Evolutionary conservation across 2,888 invertebrate species (phyloP).

Genomic region (Phytoseiulus persimilis): DNA sequence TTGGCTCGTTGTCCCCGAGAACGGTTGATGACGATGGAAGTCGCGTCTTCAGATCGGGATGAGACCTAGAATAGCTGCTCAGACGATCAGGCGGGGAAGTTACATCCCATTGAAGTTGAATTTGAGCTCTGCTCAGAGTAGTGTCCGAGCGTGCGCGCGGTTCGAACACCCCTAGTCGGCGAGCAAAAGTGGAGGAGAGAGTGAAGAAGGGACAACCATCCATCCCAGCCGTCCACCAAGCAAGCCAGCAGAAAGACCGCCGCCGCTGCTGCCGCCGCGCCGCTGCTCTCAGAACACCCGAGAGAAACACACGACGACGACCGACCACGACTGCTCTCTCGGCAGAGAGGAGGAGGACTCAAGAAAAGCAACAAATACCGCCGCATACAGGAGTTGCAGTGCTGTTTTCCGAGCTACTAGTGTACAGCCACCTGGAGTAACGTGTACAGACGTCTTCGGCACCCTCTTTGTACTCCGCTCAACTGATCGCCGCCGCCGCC

Average conservation of each 20-base stretch:
- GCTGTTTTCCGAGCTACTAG: background rate
- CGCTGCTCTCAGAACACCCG: background rate
- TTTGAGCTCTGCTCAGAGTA: no score
- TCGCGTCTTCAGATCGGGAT: no score
- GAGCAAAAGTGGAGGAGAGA: background rate
- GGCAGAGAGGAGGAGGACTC: conserved; percentile 5
- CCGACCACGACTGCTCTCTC: background rate
- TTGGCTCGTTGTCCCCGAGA: no score
- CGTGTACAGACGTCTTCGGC: background rate
- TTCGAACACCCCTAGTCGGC: background rate
- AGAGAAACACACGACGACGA: background rate
- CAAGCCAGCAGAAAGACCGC: background rate
- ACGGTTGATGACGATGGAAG: no score
- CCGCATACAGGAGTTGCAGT: background rate
- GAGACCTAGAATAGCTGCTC: no score
- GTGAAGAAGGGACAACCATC: background rate
- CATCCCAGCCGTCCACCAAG: background rate
- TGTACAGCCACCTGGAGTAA: background rate
- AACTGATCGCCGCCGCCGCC: background rate
- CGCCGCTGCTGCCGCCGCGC: background rate
- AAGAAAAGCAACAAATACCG: background rate
- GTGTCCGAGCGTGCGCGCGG: background rate
- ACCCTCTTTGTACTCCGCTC: background rate
- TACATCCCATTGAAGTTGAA: background rate
- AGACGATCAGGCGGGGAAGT: no score